Evolutionary conservation across 1,140 invertebrate species (phyloP), one percentile per base, ranked within the genome.

Genomic region (Pachyrhynchus sulphureomaculatus): DNA sequence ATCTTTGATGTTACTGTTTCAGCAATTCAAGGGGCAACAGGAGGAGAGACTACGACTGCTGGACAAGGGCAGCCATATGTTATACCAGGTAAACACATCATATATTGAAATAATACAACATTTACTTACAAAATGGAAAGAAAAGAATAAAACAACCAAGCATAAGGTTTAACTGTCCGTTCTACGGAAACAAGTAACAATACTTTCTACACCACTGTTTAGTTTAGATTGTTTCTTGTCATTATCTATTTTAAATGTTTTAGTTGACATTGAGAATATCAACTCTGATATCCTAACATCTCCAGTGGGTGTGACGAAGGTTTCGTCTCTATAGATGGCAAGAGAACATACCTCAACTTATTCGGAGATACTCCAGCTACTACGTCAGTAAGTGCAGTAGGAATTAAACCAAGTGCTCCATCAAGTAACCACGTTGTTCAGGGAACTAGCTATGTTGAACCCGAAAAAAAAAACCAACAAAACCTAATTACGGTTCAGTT

Each of bases 261-360:
- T 32, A 73, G 73, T 75, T 26, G 71, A 75, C 41, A 66, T 75
- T 26, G 73, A 75, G 20, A 61, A 68, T 45, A 70, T 78, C 4
- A 71, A 75, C 52, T 64, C 74, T 20, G 88, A 89, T 68, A 89
- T 92, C 20, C 86, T 92, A 17, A 89, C 90, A 2, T 86, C 87
- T 0, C 83, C 89, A 6, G 83, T 88, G 18, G 88, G 88, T 33
- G n/a, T n/a, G 85, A 87, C 51, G 87, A 93, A 69, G 88, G 91
- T 49, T 93, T 92, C 75, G 92, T 95, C 3, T 93, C 91, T n/a
- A 95, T 95, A 56, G 92, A 95, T 72, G 92, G 92, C 21, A 91
- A 92, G 76, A 80, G 90, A 67, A 94, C 91, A 2, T 93, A 94
- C 76, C 81, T 95, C 58, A 92, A 93, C 78, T 76, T 94, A 2